A percentile compares a stretch with the other conserved stretches of the same genome.
Evolutionary conservation across 2,113 vertebrate genomes (phyloP).

Genomic region (Paedocypris sp.): DNA sequence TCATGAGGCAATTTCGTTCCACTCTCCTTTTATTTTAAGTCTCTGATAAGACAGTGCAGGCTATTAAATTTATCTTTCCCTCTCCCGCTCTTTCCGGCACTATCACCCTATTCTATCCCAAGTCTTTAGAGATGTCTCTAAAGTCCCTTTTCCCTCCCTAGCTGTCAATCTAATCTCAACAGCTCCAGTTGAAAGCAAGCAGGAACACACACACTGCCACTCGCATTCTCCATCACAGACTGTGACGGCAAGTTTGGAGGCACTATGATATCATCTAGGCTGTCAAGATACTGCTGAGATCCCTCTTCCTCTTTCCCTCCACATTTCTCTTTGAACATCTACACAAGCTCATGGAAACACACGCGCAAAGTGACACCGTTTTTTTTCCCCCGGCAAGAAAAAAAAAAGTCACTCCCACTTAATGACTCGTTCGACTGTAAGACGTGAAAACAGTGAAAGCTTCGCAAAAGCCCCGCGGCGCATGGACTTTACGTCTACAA

Average conservation of each 20-base stretch:
- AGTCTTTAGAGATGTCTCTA: slow-evolving; percentile 2
- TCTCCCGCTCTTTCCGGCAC: neutral
- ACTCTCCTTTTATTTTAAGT: neutral
- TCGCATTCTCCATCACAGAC: slow-evolving; percentile 10
- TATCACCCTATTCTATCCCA: slow-evolving; percentile 9
- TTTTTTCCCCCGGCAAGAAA: neutral
- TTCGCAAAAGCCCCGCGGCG: neutral
- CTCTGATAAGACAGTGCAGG: slow-evolving; percentile 3
- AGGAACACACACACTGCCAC: slow-evolving; percentile 14
- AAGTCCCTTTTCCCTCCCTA: neutral
- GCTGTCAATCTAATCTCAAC: slow-evolving; percentile 14
- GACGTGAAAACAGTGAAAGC: neutral
- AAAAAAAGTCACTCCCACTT: neutral
- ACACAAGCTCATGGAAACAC: neutral
- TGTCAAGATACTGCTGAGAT: slow-evolving; percentile 7
- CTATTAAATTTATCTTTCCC: slow-evolving; percentile 1
- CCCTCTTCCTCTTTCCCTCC: neutral
- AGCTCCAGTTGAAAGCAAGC: neutral
- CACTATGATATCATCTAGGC: slow-evolving; percentile 1
- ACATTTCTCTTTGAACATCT: neutral
- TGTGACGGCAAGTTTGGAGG: neutral
- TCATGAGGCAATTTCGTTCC: neutral
- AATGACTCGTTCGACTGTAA: neutral
- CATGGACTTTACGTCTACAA: neutral
- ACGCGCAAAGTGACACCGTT: slow-evolving; percentile 15